Percentiles rank a stretch among this genome's conserved stretches.
Evolutionary conservation across 1,140 invertebrate species (phyloP).

Genomic region (Chlorops oryzae): DNA sequence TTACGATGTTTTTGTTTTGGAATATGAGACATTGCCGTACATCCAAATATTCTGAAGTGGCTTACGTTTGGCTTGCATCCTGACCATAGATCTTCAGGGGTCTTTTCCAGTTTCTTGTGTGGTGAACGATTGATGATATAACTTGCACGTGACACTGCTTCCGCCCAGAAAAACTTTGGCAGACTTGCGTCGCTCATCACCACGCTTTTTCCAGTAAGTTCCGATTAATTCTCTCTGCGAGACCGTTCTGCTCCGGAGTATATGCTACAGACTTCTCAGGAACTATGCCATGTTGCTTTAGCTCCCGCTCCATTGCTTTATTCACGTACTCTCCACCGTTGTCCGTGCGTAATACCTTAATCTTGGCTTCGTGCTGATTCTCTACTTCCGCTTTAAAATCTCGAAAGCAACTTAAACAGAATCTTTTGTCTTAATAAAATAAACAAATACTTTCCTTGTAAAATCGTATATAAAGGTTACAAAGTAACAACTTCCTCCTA

Average conservation of each 20-base stretch:
- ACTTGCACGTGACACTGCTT: slow-evolving; percentile 42
- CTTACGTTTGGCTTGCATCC: not conserved
- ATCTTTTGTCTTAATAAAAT: slow-evolving; percentile 44
- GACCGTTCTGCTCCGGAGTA: slow-evolving; percentile 42
- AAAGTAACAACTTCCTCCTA: slow-evolving; percentile 42
- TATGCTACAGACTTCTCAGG: slow-evolving; percentile 30
- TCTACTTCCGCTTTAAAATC: slow-evolving; percentile 34
- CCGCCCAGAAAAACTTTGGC: slow-evolving; percentile 47
- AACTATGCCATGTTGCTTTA: slow-evolving; percentile 32
- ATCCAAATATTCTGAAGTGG: slow-evolving; percentile 8
- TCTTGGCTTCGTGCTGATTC: slow-evolving; percentile 27
- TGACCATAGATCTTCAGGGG: slow-evolving; percentile 9
- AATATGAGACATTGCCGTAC: slow-evolving; percentile 13
- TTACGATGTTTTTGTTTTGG: slow-evolving; percentile 23
- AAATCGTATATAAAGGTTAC: slow-evolving; percentile 50
- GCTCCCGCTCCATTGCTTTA: slow-evolving; percentile 29
- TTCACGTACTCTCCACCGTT: slow-evolving; percentile 48
- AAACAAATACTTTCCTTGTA: slow-evolving; percentile 42
- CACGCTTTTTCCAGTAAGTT: slow-evolving; percentile 25
- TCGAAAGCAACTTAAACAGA: slow-evolving; percentile 41
- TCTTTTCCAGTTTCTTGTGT: slow-evolving; percentile 13
- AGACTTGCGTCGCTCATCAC: slow-evolving; percentile 39
- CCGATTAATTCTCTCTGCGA: slow-evolving; percentile 28
- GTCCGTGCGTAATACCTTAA: slow-evolving; percentile 28
- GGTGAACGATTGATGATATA: slow-evolving; percentile 10